Conservation (phyloP, 1,140 invertebrate species). For the Drosophila pseudoobscura region DNA sequence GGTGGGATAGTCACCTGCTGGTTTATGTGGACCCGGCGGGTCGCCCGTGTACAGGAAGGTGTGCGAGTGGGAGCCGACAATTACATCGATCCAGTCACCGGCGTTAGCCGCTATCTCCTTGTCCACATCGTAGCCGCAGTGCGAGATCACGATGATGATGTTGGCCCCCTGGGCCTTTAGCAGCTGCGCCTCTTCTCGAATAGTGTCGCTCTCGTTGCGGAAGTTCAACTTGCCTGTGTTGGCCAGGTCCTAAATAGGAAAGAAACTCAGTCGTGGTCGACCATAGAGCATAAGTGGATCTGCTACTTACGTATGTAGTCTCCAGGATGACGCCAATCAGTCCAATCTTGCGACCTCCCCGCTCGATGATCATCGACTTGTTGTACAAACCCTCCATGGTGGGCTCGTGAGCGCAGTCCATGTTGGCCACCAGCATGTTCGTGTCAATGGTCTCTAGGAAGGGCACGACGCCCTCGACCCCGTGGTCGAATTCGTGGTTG, state of each 20-base stretch:
- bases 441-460: conserved; percentile 88
- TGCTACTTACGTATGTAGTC: conserved; percentile 87
- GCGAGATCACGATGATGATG: conserved; percentile 92
- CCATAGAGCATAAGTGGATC: background rate
- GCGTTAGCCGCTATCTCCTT: conserved; percentile 87
- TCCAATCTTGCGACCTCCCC: conserved; percentile 88
- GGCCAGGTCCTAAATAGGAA: conserved; percentile 84
- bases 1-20: conserved; percentile 87
- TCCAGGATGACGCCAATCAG: conserved; percentile 91
- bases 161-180: conserved; percentile 87
- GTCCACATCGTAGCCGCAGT: conserved; percentile 90
- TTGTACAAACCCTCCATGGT: conserved; percentile 86
- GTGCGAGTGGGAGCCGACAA: conserved; percentile 95
- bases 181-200: conserved; percentile 87
- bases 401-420: conserved; percentile 89
- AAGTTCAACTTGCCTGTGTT: conserved; percentile 87
- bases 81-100: conserved; percentile 88
- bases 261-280: too few species aligned
- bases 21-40: conserved; percentile 84
- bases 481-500: conserved; percentile 95
- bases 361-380: conserved; percentile 86
- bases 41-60: conserved; percentile 88
- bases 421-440: conserved; percentile 90
- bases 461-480: conserved; percentile 88
- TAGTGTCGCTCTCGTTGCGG: conserved; percentile 87